These are phyloP conservation scores for Montipora capitata DNA, from an alignment of 92 coral and sea anemone species.

Conservation along the genomic window DNA sequence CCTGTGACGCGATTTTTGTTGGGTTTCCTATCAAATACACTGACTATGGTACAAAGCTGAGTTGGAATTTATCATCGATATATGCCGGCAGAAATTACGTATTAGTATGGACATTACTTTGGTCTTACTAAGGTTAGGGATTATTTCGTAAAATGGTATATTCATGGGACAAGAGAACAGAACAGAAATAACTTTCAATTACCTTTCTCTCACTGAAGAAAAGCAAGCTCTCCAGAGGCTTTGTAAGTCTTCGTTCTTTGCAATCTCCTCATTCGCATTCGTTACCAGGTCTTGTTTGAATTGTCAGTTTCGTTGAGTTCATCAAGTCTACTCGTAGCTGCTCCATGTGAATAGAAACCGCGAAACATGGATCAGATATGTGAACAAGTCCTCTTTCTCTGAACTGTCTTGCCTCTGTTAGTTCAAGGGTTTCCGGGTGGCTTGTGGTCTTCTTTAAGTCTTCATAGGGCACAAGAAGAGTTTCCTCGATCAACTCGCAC, in stretches of 20 bases:
- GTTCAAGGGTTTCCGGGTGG: conserved; percentile 41
- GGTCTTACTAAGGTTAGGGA: no score
- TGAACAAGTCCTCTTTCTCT: conserved; percentile 71
- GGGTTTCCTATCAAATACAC: no score
- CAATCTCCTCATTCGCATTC: conserved; percentile 30
- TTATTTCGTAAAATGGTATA: no score
- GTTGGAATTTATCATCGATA: no score
- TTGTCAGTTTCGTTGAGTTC: conserved; percentile 20
- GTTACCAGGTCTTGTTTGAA: conserved; percentile 36
- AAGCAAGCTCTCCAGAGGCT: conserved; percentile 31
- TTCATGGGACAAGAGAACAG: no score
- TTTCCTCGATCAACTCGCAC: conserved; percentile 23
- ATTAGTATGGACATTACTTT: no score
- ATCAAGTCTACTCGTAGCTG: conserved; percentile 41
- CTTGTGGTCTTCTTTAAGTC: neutral
- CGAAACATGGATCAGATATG: conserved; percentile 48
- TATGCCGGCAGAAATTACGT: no score
- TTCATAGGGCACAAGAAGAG: conserved; percentile 30
- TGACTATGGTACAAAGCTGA: no score
- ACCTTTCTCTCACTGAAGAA: conserved; percentile 30
- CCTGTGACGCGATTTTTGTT: neutral
- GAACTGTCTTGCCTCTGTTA: conserved; percentile 69
- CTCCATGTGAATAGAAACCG: conserved; percentile 52
- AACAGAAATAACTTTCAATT: no score
- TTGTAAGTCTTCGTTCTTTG: neutral